Percentiles rank a stretch among this genome's conserved stretches.
Evolutionary conservation across 30 jellyfish, hydroid and myxozoan species (phyloP).

Genomic region (Pelagia noctiluca): DNA sequence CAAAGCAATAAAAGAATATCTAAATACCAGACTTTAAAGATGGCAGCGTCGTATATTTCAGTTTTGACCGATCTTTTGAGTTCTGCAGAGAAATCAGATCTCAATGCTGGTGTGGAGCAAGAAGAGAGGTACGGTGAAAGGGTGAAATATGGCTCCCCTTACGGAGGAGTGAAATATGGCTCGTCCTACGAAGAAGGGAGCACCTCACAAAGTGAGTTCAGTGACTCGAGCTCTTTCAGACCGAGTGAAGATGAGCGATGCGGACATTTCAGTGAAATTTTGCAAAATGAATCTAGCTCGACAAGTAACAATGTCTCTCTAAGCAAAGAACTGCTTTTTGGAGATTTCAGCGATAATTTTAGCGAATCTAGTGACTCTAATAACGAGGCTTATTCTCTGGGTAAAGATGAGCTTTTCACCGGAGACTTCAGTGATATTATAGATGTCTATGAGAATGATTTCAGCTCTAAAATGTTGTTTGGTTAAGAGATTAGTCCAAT

Average conservation of each 20-base stretch:
- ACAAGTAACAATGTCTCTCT: too few species aligned
- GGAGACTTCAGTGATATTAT: slow-evolving; percentile 54
- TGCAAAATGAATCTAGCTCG: neutral
- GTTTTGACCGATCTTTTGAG: slow-evolving; percentile 29
- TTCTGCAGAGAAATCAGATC: slow-evolving; percentile 33
- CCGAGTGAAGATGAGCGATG: neutral
- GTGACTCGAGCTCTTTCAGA: too few species aligned
- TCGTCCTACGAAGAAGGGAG: neutral
- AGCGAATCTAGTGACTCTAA: too few species aligned
- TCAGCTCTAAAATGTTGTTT: too few species aligned
- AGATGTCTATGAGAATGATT: too few species aligned
- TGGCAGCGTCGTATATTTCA: slow-evolving; percentile 44
- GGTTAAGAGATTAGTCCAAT: too few species aligned
- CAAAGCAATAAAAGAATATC: slow-evolving; percentile 36
- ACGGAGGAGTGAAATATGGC: too few species aligned
- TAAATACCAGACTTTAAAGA: slow-evolving; percentile 43
- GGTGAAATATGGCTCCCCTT: neutral
- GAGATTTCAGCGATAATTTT: too few species aligned
- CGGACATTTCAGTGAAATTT: neutral
- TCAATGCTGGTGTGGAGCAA: slow-evolving; percentile 1
- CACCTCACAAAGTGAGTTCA: too few species aligned
- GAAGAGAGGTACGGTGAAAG: neutral
- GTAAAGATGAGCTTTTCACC: slow-evolving; percentile 46
- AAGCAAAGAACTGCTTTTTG: too few species aligned
- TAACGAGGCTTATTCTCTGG: neutral